phyloP scores from a whole-genome alignment of 2,113 vertebrate genomes.

The Paratilapia polleni region DNA sequence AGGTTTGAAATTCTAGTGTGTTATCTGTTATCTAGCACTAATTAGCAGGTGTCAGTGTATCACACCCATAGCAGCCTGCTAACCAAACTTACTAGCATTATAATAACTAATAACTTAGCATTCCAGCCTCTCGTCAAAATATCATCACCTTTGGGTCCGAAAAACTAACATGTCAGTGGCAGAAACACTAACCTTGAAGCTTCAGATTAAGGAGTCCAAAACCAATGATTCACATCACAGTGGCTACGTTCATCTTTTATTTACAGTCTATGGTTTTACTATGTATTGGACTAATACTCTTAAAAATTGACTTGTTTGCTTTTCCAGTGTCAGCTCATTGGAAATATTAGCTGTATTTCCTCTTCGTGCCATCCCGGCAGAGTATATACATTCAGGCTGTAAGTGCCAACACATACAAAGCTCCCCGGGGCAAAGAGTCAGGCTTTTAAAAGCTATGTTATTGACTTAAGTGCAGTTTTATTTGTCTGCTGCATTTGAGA shows the following conservation, averaged over 20 bases:
- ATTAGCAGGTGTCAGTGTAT: too few relatives aligned
- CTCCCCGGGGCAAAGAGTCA: not conserved
- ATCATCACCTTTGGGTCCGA: too few relatives aligned
- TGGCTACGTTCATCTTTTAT: not conserved
- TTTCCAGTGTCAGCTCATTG: slow-evolving; percentile 48
- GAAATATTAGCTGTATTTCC: slow-evolving; percentile 20
- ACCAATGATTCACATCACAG: not conserved
- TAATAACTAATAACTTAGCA: too few relatives aligned
- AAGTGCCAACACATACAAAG: slow-evolving; percentile 28
- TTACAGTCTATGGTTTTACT: slow-evolving; percentile 36
- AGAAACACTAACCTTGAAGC: too few relatives aligned
- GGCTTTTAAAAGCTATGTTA: slow-evolving; percentile 45
- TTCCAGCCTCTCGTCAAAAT: too few relatives aligned
- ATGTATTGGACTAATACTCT: slow-evolving; percentile 44
- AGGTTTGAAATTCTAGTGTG: too few relatives aligned
- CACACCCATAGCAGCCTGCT: too few relatives aligned
- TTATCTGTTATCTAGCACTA: too few relatives aligned
- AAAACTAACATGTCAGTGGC: too few relatives aligned
- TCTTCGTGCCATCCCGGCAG: slow-evolving; percentile 11
- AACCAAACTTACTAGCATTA: too few relatives aligned
- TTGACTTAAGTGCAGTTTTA: slow-evolving; percentile 58
- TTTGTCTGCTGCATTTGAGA: slow-evolving; percentile 36
- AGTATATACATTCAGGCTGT: slow-evolving; percentile 17
- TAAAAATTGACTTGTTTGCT: slow-evolving; percentile 66
- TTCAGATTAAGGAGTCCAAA: not conserved